phyloP scores from a whole-genome alignment of 2,888 invertebrate genomes.

The Elmis aenea region DNA sequence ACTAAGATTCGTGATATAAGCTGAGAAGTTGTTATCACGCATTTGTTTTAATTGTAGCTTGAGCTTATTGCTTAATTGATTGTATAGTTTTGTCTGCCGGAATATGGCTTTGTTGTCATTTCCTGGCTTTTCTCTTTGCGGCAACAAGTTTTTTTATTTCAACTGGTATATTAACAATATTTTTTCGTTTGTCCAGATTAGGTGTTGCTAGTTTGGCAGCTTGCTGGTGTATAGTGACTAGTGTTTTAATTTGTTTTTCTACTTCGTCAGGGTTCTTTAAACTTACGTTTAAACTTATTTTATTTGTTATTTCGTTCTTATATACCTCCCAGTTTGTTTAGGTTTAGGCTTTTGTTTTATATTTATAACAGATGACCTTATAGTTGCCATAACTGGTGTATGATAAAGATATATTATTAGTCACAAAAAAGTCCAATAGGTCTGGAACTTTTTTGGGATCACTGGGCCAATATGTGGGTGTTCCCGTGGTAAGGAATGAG shows the following conservation, averaged over 20 bases:
- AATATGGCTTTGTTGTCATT: constrained; percentile 14
- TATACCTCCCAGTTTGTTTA: too few relatives aligned
- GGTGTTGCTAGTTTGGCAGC: neutral
- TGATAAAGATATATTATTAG: constrained; percentile 15
- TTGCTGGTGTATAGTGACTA: neutral
- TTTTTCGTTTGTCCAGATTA: neutral
- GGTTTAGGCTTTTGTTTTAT: too few relatives aligned
- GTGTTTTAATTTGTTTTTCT: neutral
- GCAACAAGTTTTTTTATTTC: constrained; percentile 9
- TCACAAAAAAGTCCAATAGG: constrained; percentile 26
- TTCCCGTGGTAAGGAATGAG: constrained; percentile 13
- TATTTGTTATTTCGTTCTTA: too few relatives aligned
- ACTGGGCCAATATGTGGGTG: constrained; percentile 28
- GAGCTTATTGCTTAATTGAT: constrained; percentile 10
- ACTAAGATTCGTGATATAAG: too few relatives aligned
- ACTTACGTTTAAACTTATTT: too few relatives aligned
- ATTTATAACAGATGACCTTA: too few relatives aligned
- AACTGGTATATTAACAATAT: constrained; percentile 6
- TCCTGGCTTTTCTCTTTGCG: constrained; percentile 6
- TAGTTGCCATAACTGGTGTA: too few relatives aligned
- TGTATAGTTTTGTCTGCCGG: constrained; percentile 17
- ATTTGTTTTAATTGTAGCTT: constrained; percentile 3
- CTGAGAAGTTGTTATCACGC: neutral
- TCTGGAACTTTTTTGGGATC: constrained; percentile 25
- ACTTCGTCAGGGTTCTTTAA: too few relatives aligned